Evolutionary conservation across 2,113 vertebrate species (phyloP).

Genomic region (Neolamprologus hecqui): DNA sequence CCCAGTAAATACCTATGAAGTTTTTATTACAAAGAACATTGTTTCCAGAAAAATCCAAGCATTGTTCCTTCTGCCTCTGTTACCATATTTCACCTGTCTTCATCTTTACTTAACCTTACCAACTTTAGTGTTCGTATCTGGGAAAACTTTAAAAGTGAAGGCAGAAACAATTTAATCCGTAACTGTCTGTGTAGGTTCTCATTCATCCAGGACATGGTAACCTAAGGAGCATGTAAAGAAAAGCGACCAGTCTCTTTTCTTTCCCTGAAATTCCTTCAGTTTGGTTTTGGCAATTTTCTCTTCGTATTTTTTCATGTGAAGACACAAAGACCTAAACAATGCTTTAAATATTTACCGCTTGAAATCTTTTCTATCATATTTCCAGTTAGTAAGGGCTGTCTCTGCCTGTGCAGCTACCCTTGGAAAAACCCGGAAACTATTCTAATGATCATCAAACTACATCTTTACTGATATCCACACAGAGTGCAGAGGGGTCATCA

Average conservation of each 20-base stretch:
- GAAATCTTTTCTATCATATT: not conserved
- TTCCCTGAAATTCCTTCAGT: not conserved
- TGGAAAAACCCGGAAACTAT: rapidly evolving
- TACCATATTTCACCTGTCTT: not conserved
- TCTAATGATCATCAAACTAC: not conserved
- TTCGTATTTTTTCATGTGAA: not conserved
- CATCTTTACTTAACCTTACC: not conserved
- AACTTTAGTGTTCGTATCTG: not conserved
- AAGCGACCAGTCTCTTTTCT: not conserved
- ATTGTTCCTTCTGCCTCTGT: not conserved
- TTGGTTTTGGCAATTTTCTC: not conserved
- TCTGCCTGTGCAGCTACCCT: not conserved
- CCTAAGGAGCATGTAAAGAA: not conserved
- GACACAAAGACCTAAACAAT: not conserved
- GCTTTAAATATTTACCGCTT: not conserved
- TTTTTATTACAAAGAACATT: not conserved
- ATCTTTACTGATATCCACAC: not conserved
- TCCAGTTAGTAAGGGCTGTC: not conserved
- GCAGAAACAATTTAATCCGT: not conserved
- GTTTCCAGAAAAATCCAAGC: slow-evolving; percentile 1
- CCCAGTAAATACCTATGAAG: not conserved
- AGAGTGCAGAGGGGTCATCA: not conserved
- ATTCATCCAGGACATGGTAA: not conserved
- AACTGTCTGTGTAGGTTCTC: not conserved
- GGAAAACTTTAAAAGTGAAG: not conserved